Conservation (phyloP, 2,888 invertebrate genomes). For the Adela reaumurella region DNA sequence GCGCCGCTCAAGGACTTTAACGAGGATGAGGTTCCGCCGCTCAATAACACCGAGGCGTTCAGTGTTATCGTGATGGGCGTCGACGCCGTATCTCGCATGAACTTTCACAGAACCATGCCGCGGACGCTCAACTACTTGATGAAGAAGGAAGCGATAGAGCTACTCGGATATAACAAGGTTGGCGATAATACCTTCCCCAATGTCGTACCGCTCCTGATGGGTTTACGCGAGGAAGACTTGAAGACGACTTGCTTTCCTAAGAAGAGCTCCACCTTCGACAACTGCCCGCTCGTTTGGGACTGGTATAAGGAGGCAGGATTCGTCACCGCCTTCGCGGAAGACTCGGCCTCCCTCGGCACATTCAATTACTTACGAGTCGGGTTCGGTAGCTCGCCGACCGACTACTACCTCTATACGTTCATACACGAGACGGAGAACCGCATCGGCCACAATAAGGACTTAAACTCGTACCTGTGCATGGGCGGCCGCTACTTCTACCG, state of each 20-base stretch:
- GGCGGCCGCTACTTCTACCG: slow-evolving; percentile 67
- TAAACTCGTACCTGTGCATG: slow-evolving; percentile 69
- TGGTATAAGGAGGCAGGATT: slow-evolving; percentile 69
- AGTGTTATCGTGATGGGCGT: slow-evolving; percentile 80
- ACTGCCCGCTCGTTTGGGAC: slow-evolving; percentile 83
- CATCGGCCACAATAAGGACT: slow-evolving; percentile 62
- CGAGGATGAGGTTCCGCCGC: slow-evolving; percentile 13
- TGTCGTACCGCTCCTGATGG: slow-evolving; percentile 75
- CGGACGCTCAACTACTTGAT: slow-evolving; percentile 61
- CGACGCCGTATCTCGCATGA: slow-evolving; percentile 82
- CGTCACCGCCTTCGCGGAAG: slow-evolving; percentile 79
- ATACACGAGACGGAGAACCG: slow-evolving; percentile 64
- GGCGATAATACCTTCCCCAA: slow-evolving; percentile 95
- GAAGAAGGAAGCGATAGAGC: slow-evolving; percentile 65
- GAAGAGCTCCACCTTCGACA: slow-evolving; percentile 62
- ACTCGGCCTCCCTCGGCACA: slow-evolving; percentile 71
- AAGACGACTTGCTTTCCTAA: slow-evolving; percentile 61
- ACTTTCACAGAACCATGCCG: slow-evolving; percentile 82
- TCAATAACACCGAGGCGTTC: slow-evolving; percentile 27
- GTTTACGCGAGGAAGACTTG: slow-evolving; percentile 64
- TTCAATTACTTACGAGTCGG: slow-evolving; percentile 80
- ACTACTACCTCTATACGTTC: slow-evolving; percentile 79
- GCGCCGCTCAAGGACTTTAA: slow-evolving; percentile 50
- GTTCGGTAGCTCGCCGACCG: slow-evolving; percentile 75
- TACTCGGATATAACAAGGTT: slow-evolving; percentile 89